Base-by-base conservation (phyloP, 1,140 invertebrate genomes). In the Trigoniulus corallinus region DNA sequence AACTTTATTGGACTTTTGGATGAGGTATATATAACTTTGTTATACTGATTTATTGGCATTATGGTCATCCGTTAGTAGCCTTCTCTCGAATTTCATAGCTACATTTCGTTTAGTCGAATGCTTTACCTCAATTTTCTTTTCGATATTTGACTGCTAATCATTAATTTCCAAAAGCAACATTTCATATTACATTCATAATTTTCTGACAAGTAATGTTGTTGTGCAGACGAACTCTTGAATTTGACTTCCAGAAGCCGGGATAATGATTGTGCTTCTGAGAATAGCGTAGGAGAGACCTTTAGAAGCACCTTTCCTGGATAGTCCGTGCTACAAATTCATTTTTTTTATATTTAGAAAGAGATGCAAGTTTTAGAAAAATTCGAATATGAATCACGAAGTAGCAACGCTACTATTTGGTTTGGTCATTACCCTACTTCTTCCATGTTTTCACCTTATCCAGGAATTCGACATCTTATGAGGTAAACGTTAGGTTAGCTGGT, bases 371-470 rank as follows among this genome's bases (percentile, higher is more conserved):
- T 85, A 22, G 58, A 71, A 50, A 56, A 64, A 21, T 68, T 81
- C 42, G 62, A 71, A 20, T 60, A 72, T 39, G 60, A 73, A 50
- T 70, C 72, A 1, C n/a, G 18, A 1, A 56, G 57, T 43, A 68
- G 66, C 24, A 72, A 76, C 62, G 77, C 78, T 56, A 80, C 79
- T 15, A 69, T 89, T 53, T 86, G 81, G 76, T 94, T 93, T 73
- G 88, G 88, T 22, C 91, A 95, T 66, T 94, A 93, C 70, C 88
- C 91, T 13, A 89, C 87, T 1, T 91, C 88, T 3, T 81, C 82
- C 56, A 87, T 94, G 55, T 64, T 86, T 18, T 69, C 77, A 1
- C 70, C 80, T 20, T 65, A 73, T 47, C 70, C 70, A 51, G 68
- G 74, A 56, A 54, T 71, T 45, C 67, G 74, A 61, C 47, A 67